Evolutionary conservation across 2,113 vertebrate species (phyloP).

Genomic region (Sprattus sprattus): DNA sequence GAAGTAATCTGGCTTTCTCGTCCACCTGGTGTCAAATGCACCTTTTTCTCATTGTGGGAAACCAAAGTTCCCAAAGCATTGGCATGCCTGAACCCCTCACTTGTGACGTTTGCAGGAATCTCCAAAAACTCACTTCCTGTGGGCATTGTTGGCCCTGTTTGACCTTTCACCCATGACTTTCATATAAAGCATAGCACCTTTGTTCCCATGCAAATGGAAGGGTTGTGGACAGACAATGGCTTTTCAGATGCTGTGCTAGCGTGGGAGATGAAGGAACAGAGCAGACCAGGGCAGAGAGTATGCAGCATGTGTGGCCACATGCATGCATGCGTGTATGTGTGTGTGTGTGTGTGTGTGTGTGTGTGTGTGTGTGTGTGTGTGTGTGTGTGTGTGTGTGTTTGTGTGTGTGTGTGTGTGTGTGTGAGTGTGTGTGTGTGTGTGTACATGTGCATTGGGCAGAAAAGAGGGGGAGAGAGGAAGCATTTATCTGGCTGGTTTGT

Average conservation of each 20-base stretch:
- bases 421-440: constrained; percentile 28
- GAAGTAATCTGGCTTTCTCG: neutral
- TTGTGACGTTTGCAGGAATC: neutral
- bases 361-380: neutral
- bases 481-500: neutral
- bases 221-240: constrained; percentile 20
- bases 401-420: constrained; percentile 26
- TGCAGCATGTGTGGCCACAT: constrained; percentile 17
- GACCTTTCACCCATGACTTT: constrained; percentile 65
- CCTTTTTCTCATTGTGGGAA: neutral
- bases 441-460: no score
- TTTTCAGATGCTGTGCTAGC: neutral
- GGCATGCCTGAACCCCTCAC: neutral
- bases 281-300: constrained; percentile 11
- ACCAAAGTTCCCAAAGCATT: neutral
- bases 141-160: constrained; percentile 67
- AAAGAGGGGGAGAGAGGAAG: neutral
- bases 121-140: constrained; percentile 65
- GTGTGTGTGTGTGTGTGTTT: neutral
- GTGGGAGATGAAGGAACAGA: constrained; percentile 23
- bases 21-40: neutral
- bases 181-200: constrained; percentile 58
- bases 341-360: constrained; percentile 18
- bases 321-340: neutral
- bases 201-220: constrained; percentile 37